Conservation (phyloP, 2,888 invertebrate species). For the Sarcophaga variegata region DNA sequence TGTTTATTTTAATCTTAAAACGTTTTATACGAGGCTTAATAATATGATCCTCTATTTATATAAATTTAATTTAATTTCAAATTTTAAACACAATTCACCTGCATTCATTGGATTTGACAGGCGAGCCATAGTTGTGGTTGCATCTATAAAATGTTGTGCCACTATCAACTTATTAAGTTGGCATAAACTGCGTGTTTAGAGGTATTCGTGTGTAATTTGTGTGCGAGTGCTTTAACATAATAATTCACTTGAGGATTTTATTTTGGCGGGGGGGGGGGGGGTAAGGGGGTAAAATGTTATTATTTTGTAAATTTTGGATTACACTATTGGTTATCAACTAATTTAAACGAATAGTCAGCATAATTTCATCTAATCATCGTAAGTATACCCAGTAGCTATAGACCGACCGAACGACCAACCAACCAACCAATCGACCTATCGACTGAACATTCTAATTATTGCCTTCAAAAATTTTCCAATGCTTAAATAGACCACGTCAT, state of each 20-base stretch:
- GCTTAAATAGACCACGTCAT: neutral
- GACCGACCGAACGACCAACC: neutral
- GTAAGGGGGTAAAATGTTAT: conserved; percentile 15
- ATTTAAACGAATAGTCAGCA: conserved; percentile 62
- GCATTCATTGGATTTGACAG: neutral
- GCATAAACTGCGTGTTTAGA: conserved; percentile 10
- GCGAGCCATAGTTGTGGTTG: neutral
- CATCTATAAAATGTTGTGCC: neutral
- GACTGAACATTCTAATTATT: conserved; percentile 42
- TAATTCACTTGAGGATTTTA: conserved; percentile 56
- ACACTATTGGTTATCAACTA: conserved; percentile 62
- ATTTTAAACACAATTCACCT: conserved; percentile 37
- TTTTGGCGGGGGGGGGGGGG: neutral
- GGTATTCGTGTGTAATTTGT: conserved; percentile 2
- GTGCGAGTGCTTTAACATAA: neutral
- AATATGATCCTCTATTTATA: conserved; percentile 16
- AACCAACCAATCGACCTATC: neutral
- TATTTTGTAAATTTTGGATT: conserved; percentile 56
- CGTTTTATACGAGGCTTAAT: conserved; percentile 36
- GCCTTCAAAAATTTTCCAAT: conserved; percentile 24
- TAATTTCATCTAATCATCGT: conserved; percentile 66
- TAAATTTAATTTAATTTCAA: conserved; percentile 57
- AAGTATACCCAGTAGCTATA: conserved; percentile 38
- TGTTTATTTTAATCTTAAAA: conserved; percentile 38
- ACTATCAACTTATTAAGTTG: conserved; percentile 4